Evolutionary conservation across 1,140 invertebrate species (phyloP), one percentile per base, ranked within the genome.

Genomic region (Aricia agestis): DNA sequence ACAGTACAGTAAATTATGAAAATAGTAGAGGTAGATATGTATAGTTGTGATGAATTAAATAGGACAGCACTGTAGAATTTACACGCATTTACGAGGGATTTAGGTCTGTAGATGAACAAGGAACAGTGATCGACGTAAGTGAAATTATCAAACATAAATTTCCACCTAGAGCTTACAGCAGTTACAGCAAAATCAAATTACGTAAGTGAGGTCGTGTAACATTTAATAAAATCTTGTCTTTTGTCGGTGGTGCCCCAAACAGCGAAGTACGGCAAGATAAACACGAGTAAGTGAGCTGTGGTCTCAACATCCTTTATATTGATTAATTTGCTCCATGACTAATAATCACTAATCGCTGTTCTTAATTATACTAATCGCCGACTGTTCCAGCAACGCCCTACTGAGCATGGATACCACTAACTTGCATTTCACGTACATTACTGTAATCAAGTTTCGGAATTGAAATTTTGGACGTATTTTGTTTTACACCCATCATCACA

Each of bases 271-370:
- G 91, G 89, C 90, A 90, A 90, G 89, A 90, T 92, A 86, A 86
- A 90, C 73, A 84, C 81, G 80, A 90, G 89, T 91, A 91, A 92
- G 93, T 93, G 92, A 93, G 92, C 92, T 92, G 92, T 93, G 92
- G 92, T 93, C 92, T 92, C 90, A 89, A 92, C 82, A 83, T 86
- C 78, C 84, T 87, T 86, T 87, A 81, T 84, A 77, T 84, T 86
- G 82, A 82, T 82, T 84, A 74, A 85, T 86, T 82, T 81, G 81
- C 83, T 86, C 85, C 80, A 83, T 78, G 76, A 89, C 89, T 89
- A 91, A 89, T 86, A 82, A 73, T 74, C 73, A 91, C 87, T 91
- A 91, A 91, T 89, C 74, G 80, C 85, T 86, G 82, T 89, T 77
- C 70, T 84, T 78, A 80, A 84, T 78, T 82, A 70, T 86, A 89